Conservation (phyloP, 2,797 vertebrate genomes). For the Danio kyathit region DNA sequence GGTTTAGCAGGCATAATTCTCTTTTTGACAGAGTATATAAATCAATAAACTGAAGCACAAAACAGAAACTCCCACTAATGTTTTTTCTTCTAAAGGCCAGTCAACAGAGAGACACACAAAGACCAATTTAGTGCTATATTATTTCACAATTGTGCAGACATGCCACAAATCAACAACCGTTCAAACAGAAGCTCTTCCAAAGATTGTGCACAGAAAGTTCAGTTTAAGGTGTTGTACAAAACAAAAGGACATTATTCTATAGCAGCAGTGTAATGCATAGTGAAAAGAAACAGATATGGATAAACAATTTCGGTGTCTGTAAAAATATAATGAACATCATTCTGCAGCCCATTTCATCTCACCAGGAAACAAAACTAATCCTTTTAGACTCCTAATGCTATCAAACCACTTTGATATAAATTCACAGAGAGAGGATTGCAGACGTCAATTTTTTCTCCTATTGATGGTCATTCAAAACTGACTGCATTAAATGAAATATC, state of each 20-base stretch:
- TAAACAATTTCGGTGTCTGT: conserved; percentile 7
- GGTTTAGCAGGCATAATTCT: conserved; percentile 36
- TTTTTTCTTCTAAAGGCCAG: background rate
- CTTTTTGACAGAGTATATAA: conserved; percentile 39
- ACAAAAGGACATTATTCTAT: background rate
- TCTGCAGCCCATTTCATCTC: background rate
- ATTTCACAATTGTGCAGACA: background rate
- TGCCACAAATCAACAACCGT: background rate
- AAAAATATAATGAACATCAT: background rate
- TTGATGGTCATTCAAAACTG: background rate
- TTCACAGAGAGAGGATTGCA: background rate
- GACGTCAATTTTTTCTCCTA: background rate
- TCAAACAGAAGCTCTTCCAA: conserved; percentile 29
- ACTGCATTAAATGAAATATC: background rate
- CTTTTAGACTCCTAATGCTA: background rate
- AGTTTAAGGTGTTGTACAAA: no score
- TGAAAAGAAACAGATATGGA: background rate
- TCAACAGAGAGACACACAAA: conserved; percentile 12
- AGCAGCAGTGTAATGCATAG: background rate
- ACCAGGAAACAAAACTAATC: background rate
- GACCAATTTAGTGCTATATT: background rate
- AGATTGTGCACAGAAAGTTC: conserved; percentile 2
- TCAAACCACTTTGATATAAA: background rate
- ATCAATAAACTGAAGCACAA: conserved; percentile 36
- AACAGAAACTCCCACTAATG: conserved; percentile 17